Percentiles rank a stretch among this genome's conserved stretches.
Conservation (phyloP, 2,797 vertebrate genomes). For the Poeciliopsis presidionis region DNA sequence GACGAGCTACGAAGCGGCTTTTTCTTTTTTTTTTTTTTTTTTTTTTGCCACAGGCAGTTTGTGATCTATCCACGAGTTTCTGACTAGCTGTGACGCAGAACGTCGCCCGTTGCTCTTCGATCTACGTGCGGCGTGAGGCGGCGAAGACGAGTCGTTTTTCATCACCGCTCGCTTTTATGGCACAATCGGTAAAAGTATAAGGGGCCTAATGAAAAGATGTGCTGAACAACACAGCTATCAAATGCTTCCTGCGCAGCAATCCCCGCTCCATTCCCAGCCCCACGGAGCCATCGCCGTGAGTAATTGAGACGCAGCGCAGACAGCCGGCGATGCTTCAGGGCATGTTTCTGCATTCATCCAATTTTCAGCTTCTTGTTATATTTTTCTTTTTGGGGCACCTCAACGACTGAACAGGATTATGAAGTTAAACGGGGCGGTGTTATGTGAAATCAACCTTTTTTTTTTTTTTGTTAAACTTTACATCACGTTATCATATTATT, state of each 20-base stretch:
- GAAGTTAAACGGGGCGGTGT: neutral
- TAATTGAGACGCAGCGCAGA: neutral
- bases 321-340: neutral
- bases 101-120: neutral
- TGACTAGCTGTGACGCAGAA: conserved; percentile 5
- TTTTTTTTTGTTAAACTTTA: too few species aligned
- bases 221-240: neutral
- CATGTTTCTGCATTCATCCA: neutral
- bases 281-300: too few species aligned
- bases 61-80: neutral
- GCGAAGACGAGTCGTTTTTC: neutral
- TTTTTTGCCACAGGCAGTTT: neutral
- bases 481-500: too few species aligned
- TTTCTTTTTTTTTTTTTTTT: conserved; percentile 6
- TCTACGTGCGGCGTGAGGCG: too few species aligned
- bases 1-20: neutral
- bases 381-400: neutral
- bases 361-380: neutral
- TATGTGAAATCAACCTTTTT: too few species aligned
- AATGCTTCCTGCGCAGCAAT: conserved; percentile 1
- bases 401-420: neutral
- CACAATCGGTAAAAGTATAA: neutral
- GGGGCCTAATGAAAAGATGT: conserved; percentile 5
- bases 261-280: neutral
- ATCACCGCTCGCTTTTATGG: neutral